Evolutionary conservation across 2,797 vertebrate genomes (phyloP), one percentile per base, ranked within the genome.

Genomic region (Psittacula derbiana): DNA sequence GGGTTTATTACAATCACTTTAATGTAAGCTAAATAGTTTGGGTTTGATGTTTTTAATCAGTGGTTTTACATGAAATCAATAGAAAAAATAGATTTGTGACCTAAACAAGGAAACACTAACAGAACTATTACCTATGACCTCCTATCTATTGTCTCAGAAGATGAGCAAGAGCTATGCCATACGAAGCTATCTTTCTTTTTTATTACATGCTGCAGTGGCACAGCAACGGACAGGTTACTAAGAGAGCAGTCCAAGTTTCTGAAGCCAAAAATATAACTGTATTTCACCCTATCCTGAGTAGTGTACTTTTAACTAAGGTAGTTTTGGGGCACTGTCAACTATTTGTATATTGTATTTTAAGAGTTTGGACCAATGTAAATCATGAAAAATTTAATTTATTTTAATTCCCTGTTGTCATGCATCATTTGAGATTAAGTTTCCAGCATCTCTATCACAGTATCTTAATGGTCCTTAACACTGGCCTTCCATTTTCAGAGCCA

Each of bases 161-260:
- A 80, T 80, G 33, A 90, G 49, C 67, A 82, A 94, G 28, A 92
- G 10, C 28, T 9, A 33, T n/a, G 27, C 10, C 44, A 46, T 38
- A 67, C 31, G 86, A 93, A 91, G n/a, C 57, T 19, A 49, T 88
- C 44, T 76, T 87, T 88, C 86, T 89, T 82, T 85, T 95, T 95
- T 88, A 78, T 67, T 79, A 49, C n/a, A 36, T 25, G 18, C 33
- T 71, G 16, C 65, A 80, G 46, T 83, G 72, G 33, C 46, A 62
- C 38, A 89, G 50, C 19, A 73, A 46, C 76, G 86, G 47, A 64
- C 71, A 69, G 31, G 23, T 93, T 76, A 55, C 16, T 36, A 65
- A 84, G 16, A 79, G 15, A 91, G 9, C 16, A 46, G 50, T 40
- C 31, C 36, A 80, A 80, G 75, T 49, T 46, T 76, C 65, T 57